phyloP scores from a whole-genome alignment of 2,797 vertebrate genomes.

The Myioborus miniatus region DNA sequence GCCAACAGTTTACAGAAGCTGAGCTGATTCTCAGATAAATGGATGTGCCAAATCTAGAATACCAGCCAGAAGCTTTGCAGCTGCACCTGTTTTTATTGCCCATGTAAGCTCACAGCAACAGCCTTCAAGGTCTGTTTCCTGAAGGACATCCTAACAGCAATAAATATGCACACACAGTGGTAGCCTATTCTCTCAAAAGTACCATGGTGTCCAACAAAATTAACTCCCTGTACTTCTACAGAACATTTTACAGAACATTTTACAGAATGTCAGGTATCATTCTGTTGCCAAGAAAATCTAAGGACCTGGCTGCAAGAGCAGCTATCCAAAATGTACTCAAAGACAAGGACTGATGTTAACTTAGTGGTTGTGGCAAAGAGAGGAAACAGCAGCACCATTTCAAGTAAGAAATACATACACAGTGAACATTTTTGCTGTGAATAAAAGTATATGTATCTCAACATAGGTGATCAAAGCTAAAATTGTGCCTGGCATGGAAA shows the following conservation, averaged over 20 bases:
- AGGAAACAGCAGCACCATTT: background rate
- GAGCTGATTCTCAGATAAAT: background rate
- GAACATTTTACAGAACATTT: background rate
- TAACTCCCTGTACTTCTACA: background rate
- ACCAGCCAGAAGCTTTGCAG: background rate
- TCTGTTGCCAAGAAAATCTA: background rate
- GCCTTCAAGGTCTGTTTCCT: background rate
- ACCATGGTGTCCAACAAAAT: background rate
- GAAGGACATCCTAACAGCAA: background rate
- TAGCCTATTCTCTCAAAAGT: background rate
- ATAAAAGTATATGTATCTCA: background rate
- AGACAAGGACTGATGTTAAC: background rate
- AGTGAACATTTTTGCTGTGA: background rate
- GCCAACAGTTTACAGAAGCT: background rate
- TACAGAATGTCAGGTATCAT: background rate
- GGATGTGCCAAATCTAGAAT: background rate
- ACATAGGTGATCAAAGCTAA: background rate
- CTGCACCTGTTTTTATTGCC: background rate
- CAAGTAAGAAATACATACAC: background rate
- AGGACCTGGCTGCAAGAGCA: background rate
- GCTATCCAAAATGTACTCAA: background rate
- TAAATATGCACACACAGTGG: background rate
- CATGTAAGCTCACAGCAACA: background rate
- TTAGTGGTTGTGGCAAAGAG: background rate
- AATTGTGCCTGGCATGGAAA: background rate